These are phyloP conservation scores for Eospalax fontanierii DNA, from an alignment of 2,797 vertebrate species.

Conservation along the genomic window DNA sequence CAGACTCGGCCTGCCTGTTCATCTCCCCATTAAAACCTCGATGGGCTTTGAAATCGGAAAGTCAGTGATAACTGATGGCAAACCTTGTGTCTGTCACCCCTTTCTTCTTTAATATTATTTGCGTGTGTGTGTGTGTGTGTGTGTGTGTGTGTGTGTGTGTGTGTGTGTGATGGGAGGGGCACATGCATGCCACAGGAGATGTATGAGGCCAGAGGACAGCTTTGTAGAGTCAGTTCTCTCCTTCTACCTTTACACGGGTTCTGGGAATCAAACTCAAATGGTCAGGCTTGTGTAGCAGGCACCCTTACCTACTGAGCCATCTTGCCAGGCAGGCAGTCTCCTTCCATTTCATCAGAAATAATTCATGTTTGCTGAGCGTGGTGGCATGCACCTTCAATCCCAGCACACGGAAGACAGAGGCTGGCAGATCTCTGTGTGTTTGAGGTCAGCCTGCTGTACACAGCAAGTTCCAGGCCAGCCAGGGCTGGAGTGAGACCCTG, in stretches of 20 bases:
- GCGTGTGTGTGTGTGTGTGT: no score
- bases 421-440: no score
- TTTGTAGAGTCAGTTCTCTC: neutral
- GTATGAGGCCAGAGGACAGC: neutral
- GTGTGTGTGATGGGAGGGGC: neutral
- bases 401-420: no score
- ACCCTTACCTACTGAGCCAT: neutral
- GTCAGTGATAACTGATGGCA: neutral
- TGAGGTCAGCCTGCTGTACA: no score
- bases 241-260: neutral
- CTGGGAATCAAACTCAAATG: no score
- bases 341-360: conserved; percentile 55
- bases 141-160: no score
- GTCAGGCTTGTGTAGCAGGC: neutral
- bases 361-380: neutral
- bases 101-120: neutral
- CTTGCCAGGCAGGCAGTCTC: neutral
- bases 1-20: conserved; percentile 26
- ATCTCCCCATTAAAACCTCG: conserved; percentile 49
- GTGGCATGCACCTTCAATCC: no score
- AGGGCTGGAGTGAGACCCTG: no score
- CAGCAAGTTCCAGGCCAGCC: no score
- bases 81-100: conserved; percentile 32
- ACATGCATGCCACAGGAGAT: neutral
- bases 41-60: conserved; percentile 38